Base-by-base conservation (phyloP, 2,113 vertebrate genomes). In the Mola mola region DNA sequence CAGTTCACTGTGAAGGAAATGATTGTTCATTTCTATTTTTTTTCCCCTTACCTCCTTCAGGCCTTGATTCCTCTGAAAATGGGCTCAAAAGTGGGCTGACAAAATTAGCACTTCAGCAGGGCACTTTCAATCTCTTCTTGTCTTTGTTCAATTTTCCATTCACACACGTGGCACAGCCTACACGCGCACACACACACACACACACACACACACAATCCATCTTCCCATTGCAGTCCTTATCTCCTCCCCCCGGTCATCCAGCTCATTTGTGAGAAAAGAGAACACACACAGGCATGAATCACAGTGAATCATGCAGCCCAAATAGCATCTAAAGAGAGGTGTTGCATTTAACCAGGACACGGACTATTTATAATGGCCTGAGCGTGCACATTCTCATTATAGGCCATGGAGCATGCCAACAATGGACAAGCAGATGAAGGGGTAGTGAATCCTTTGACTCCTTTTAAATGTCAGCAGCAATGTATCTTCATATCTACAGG, bases 281-380 rank as follows among this genome's bases (percentile, higher is more conserved):
- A 75, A 79, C 74, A 81, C 82, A 79, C 65, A 41, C 63, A 67
- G 81, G 76, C 78, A 75, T 87, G 89, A 91, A 89, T 90, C 88
- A 90, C 77, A 29, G 61, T 89, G 87, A 91, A 83, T 91, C 89
- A 90, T 19, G 50, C 70, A 75, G 79, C 72, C 84, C 70, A 88
- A 89, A 88, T 87, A 88, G 78, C 85, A 75, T 63, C 75, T 78
- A 68, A 75, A 68, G 77, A 88, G 84, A 91, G 85, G 89, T 90
- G 89, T 90, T 90, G 82, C 81, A 81, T 91, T 88, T 90, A 87
- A 86, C 67, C 87, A 76, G 86, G 86, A 86, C 86, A 66, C 36
- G 8, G 51, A 69, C 88, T 91, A 91, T 92, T 91, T 89, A 88
- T 91, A 89, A 78, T 80, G 75, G 71, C 78, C 81, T 64, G 82